phyloP scores from a whole-genome alignment of 2,113 vertebrate genomes.

The Dromiciops gliroides region DNA sequence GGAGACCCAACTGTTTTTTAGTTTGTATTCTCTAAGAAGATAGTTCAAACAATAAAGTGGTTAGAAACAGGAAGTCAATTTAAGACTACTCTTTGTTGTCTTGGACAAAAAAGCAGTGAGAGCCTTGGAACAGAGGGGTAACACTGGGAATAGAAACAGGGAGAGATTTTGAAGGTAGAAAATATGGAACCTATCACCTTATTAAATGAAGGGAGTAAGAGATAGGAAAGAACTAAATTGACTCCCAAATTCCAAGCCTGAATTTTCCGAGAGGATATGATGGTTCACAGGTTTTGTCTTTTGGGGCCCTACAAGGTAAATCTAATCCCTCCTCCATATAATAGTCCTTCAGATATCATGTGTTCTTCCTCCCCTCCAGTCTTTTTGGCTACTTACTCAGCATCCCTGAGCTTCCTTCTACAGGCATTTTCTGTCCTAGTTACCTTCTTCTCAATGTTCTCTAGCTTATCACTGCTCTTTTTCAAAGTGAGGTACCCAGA shows the following conservation, averaged over 20 bases:
- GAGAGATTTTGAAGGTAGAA: neutral
- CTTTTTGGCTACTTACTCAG: neutral
- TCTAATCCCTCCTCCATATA: neutral
- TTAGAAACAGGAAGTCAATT: neutral
- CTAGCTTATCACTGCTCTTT: neutral
- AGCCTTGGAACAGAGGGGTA: neutral
- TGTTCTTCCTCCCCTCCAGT: neutral
- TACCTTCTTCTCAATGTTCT: neutral
- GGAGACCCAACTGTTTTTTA: neutral
- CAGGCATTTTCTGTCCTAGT: neutral
- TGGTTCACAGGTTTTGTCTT: neutral
- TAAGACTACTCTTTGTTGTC: neutral
- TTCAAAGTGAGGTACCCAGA: neutral
- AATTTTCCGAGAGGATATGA: neutral
- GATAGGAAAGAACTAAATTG: neutral
- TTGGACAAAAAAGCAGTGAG: neutral
- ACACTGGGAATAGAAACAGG: neutral
- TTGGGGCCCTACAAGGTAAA: neutral
- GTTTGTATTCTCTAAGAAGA: neutral
- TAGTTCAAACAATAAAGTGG: neutral
- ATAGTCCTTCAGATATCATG: neutral
- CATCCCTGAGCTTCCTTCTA: neutral
- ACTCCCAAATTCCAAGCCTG: neutral
- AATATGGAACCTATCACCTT: neutral
- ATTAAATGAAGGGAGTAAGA: neutral